Conservation (phyloP, 1,140 invertebrate species). For the Zaprionus kolodkinae region DNA sequence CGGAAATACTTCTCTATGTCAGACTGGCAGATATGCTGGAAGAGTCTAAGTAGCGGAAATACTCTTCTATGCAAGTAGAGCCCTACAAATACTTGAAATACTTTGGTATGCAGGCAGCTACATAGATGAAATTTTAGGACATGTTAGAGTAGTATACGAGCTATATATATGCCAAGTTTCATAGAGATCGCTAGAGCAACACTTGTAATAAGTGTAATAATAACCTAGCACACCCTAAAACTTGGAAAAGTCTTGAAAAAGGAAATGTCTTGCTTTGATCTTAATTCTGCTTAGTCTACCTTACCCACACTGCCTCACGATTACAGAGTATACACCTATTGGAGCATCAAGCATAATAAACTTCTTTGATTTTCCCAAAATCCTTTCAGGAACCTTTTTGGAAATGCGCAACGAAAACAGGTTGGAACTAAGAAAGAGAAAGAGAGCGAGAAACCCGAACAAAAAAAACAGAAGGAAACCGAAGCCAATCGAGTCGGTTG, state of each 20-base stretch:
- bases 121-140: neutral
- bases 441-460: neutral
- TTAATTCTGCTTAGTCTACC: neutral
- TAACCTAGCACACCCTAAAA: neutral
- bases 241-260: too few species aligned
- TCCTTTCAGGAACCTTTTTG: constrained; percentile 47
- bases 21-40: neutral
- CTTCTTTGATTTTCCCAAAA: constrained; percentile 36
- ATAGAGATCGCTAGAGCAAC: neutral
- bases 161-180: neutral
- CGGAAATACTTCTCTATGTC: too few species aligned
- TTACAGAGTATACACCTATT: constrained; percentile 10
- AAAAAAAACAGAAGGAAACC: neutral
- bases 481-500: constrained; percentile 25
- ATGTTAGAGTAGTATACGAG: neutral
- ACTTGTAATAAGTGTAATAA: neutral
- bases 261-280: too few species aligned
- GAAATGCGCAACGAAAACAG: constrained; percentile 69
- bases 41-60: neutral
- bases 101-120: neutral
- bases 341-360: constrained; percentile 36
- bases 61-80: too few species aligned
- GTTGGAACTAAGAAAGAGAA: constrained; percentile 34
- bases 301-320: neutral
- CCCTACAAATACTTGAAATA: neutral